A percentile compares a stretch with the other conserved stretches of the same genome.
Conservation (phyloP, 1,140 invertebrate species). For the Capitella teleta region DNA sequence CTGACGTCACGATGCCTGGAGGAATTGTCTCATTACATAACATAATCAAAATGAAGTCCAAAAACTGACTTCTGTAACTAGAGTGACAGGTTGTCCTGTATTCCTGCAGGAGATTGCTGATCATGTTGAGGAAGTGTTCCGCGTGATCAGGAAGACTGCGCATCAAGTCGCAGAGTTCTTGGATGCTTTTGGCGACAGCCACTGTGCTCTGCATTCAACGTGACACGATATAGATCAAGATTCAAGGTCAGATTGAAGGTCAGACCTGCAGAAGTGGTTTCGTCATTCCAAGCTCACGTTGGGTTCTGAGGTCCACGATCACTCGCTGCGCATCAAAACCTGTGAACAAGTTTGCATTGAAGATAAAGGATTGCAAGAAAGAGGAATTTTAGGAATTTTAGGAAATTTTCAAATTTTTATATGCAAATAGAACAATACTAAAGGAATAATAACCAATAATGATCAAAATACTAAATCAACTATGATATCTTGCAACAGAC, state of each 20-base stretch:
- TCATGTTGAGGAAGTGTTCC: conserved; percentile 57
- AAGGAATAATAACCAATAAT: too few species aligned
- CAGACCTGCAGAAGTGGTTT: conserved; percentile 60
- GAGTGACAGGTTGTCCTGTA: conserved; percentile 65
- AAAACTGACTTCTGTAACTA: conserved; percentile 52
- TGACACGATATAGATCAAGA: conserved; percentile 4
- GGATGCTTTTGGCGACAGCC: conserved; percentile 57
- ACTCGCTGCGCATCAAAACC: conserved; percentile 61
- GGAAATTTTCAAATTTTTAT: too few species aligned
- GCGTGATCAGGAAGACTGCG: conserved; percentile 59
- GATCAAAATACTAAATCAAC: too few species aligned
- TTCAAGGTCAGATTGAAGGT: too few species aligned
- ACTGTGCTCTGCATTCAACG: conserved; percentile 57
- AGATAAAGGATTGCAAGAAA: too few species aligned
- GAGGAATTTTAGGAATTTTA: too few species aligned
- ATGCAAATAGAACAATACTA: too few species aligned
- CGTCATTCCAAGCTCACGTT: conserved; percentile 50
- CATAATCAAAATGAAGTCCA: conserved; percentile 28
- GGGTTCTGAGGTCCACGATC: conserved; percentile 55
- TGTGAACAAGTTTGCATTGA: conserved; percentile 17
- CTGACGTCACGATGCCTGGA: conserved; percentile 59
- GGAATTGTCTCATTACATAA: conserved; percentile 43
- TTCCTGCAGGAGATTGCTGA: conserved; percentile 56
- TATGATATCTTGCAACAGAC: too few species aligned
- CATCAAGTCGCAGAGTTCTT: conserved; percentile 58